A percentile compares a stretch with the other conserved stretches of the same genome.
Evolutionary conservation across 2,113 vertebrate genomes (phyloP).

Genomic region (Lagopus leucura): DNA sequence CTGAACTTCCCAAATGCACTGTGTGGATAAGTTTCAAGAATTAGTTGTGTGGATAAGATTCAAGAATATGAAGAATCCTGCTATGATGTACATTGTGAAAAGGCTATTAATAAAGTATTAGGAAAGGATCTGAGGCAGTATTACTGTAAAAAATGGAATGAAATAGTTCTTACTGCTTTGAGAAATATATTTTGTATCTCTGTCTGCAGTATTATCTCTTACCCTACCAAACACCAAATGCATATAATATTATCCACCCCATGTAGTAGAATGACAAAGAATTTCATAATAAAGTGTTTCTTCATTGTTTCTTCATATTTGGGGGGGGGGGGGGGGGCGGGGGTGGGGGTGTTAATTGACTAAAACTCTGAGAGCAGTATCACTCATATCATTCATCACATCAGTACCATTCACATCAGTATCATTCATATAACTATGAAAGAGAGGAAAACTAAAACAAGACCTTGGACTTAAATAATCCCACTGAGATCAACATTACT

Average conservation of each 20-base stretch:
- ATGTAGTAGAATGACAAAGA: neutral
- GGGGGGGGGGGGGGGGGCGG: neutral
- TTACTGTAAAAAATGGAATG: slow-evolving; percentile 43
- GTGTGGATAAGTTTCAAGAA: slow-evolving; percentile 41
- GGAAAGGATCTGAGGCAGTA: slow-evolving; percentile 47
- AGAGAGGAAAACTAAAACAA: neutral
- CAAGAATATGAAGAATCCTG: slow-evolving; percentile 29
- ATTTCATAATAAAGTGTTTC: neutral
- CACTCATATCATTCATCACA: no score
- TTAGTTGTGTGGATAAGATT: no score
- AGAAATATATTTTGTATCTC: slow-evolving; percentile 17
- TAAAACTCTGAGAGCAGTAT: neutral
- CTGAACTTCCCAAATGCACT: slow-evolving; percentile 18
- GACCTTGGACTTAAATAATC: neutral
- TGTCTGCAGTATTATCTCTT: neutral
- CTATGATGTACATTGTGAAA: slow-evolving; percentile 39
- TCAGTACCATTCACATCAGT: neutral
- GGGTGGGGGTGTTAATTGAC: neutral
- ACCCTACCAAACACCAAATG: neutral
- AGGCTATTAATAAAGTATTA: slow-evolving; percentile 62
- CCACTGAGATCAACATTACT: neutral
- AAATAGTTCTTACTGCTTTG: slow-evolving; percentile 25
- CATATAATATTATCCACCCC: neutral
- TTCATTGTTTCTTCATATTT: neutral
- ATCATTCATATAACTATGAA: neutral